Evolutionary conservation across 2,113 vertebrate species (phyloP), one percentile per base, ranked within the genome.

Genomic region (Solenodon paradoxus): DNA sequence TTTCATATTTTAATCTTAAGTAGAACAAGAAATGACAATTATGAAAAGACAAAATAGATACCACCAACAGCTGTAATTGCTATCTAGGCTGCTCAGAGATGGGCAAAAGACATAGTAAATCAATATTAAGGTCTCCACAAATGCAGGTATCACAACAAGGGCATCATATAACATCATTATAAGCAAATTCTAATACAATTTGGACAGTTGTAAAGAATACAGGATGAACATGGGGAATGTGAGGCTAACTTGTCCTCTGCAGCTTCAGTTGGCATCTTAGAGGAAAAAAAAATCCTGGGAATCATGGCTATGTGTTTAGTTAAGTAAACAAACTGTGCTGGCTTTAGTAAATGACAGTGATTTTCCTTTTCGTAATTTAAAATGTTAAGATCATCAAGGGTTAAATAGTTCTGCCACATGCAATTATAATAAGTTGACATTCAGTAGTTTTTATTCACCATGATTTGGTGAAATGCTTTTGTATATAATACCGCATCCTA

Each of bases 1-100:
- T 98, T 98, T 98, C 98, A 98, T 98, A 98, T 98, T 98, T 98
- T 98, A 98, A 98, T 98, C 98, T 98, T 98, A 98, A 98, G 97
- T 96, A 98, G 98, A 98, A 97, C 97, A 78, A 97, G 97, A 98
- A 98, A 98, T 98, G 98, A 98, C 98, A 98, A 98, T 98, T 98
- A 98, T 97, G 97, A 98, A 98, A 97, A 98, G 98, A 98, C 97
- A 98, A 98, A 98, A 98, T 98, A 98, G 97, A 98, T 98, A 97
- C 97, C 98, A 97, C 98, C 98, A 98, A 97, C 98, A 97, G 98
- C 98, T 98, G 98, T 98, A 98, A 98, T 98, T 98, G 98, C 98
- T 97, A 97, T 96, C 97, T 88, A 64, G 97, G 68, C 97, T 97
- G 95, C 95, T 98, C 97, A 95, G 97, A 97, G 96, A 98, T 98